phyloP scores from a whole-genome alignment of 2,113 vertebrate species.

The Muntiacus muntjak region DNA sequence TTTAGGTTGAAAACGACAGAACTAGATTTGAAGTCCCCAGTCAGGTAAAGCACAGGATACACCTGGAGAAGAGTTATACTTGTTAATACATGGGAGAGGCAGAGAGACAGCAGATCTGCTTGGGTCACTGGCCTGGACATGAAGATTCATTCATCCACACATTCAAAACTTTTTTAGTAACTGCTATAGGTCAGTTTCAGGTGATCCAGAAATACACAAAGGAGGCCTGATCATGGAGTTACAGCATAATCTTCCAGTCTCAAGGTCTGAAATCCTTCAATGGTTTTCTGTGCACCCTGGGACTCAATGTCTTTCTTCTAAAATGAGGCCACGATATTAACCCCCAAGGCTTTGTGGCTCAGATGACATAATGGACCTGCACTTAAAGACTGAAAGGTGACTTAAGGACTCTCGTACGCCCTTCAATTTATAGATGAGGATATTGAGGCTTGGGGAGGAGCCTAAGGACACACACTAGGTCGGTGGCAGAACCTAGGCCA shows the following conservation, averaged over 20 bases:
- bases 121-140: not conserved
- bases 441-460: not conserved
- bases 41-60: not conserved
- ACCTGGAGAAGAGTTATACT: conserved; percentile 15
- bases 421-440: not conserved
- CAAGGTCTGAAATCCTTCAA: not conserved
- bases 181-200: not conserved
- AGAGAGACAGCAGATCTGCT: not conserved
- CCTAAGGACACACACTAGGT: not conserved
- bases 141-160: not conserved
- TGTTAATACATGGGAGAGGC: not conserved
- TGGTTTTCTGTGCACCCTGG: not conserved
- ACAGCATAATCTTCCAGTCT: not conserved
- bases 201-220: not conserved
- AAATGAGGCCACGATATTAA: not conserved
- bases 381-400: not conserved
- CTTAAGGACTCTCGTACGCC: not conserved
- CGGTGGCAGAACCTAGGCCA: not conserved
- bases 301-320: not conserved
- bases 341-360: not conserved
- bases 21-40: not conserved
- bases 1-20: not conserved
- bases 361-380: not conserved
- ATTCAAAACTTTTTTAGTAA: not conserved
- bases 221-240: not conserved